phyloP scores from a whole-genome alignment of 2,888 invertebrate species.

The Trichopoda pennipes region DNA sequence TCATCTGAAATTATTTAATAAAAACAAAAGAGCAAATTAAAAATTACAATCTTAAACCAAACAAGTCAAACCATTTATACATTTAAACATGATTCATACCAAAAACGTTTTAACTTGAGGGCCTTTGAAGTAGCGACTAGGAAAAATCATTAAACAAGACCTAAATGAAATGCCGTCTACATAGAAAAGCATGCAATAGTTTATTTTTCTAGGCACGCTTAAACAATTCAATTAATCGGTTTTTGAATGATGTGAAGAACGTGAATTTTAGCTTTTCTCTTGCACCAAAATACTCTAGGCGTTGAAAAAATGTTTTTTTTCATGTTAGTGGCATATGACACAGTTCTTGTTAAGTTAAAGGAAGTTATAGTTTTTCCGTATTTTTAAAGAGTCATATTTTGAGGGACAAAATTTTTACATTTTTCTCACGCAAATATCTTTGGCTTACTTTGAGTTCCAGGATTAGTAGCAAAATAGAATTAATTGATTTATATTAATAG shows the following conservation, averaged over 20 bases:
- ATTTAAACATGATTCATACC: conserved; percentile 50
- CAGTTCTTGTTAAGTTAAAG: background rate
- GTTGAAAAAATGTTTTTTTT: conserved; percentile 11
- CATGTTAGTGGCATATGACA: conserved; percentile 27
- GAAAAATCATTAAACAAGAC: conserved; percentile 7
- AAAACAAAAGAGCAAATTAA: background rate
- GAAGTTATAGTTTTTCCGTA: too few relatives aligned
- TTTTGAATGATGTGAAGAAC: conserved; percentile 61
- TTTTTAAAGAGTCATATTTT: too few relatives aligned
- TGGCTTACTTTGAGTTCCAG: too few relatives aligned
- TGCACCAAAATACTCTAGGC: background rate
- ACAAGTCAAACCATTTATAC: background rate
- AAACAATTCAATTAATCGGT: conserved; percentile 67
- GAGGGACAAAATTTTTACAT: too few relatives aligned
- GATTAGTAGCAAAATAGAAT: too few relatives aligned
- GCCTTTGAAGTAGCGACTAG: conserved; percentile 5
- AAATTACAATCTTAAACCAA: background rate
- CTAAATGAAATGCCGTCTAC: conserved; percentile 4
- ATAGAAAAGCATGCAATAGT: conserved; percentile 39
- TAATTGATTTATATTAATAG: too few relatives aligned
- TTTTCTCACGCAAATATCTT: too few relatives aligned
- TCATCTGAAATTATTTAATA: conserved; percentile 20
- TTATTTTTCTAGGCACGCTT: conserved; percentile 65
- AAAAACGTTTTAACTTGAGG: conserved; percentile 55
- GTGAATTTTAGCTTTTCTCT: conserved; percentile 23